phyloP scores from a whole-genome alignment of 1,140 invertebrate genomes.

The Drosophila nigromelanica region DNA sequence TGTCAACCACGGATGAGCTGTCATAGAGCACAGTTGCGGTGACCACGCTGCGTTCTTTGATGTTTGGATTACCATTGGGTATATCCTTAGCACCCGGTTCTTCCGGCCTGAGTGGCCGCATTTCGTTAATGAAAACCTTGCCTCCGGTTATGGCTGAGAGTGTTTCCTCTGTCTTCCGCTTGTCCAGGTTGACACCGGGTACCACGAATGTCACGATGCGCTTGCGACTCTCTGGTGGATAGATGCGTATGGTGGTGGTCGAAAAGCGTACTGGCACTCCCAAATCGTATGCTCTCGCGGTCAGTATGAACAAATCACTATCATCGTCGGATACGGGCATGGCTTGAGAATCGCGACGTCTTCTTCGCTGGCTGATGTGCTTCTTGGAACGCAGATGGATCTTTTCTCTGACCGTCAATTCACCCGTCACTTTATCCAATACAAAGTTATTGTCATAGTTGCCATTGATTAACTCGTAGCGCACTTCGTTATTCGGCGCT shows the following conservation, averaged over 20 bases:
- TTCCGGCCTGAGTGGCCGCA: slow-evolving; percentile 87
- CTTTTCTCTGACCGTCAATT: slow-evolving; percentile 84
- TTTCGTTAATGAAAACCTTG: slow-evolving; percentile 89
- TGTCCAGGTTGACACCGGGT: slow-evolving; percentile 89
- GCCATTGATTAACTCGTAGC: slow-evolving; percentile 92
- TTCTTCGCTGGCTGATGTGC: slow-evolving; percentile 66
- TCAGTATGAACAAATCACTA: slow-evolving; percentile 87
- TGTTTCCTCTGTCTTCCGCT: slow-evolving; percentile 88
- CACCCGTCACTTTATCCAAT: slow-evolving; percentile 91
- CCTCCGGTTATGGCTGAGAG: slow-evolving; percentile 91
- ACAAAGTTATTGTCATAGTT: slow-evolving; percentile 92
- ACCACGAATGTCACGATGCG: slow-evolving; percentile 91
- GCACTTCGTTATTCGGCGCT: slow-evolving; percentile 93
- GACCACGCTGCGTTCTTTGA: slow-evolving; percentile 88
- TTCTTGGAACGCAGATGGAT: slow-evolving; percentile 70
- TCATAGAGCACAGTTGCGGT: slow-evolving; percentile 89
- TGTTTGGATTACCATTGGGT: slow-evolving; percentile 46
- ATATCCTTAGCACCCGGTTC: slow-evolving; percentile 74
- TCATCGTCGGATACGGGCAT: slow-evolving; percentile 67
- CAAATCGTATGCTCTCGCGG: slow-evolving; percentile 91
- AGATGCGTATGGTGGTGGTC: slow-evolving; percentile 87
- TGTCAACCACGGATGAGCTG: slow-evolving; percentile 88
- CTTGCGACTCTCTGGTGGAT: slow-evolving; percentile 88
- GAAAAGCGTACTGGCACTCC: slow-evolving; percentile 90
- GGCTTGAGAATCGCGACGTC: slow-evolving; percentile 69